Base-by-base conservation (phyloP, 2,888 invertebrate genomes). In the Balanococcus diminutus region DNA sequence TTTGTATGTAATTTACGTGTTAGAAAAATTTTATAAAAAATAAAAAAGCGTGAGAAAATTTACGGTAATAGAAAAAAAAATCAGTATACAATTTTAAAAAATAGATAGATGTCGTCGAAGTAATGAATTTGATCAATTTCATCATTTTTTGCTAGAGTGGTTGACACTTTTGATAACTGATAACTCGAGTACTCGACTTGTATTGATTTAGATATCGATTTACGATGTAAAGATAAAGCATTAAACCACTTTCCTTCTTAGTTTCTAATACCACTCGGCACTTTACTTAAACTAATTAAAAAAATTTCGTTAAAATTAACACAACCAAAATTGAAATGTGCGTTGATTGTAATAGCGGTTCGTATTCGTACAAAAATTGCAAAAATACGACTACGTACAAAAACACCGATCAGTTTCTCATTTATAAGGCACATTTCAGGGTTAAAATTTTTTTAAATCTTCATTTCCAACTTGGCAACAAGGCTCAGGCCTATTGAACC, bases 281-380 rank as follows among this genome's bases (percentile, higher is more conserved):
- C n/a, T n/a, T n/a, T 16, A 36, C 75, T 32, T n/a, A 36, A 5
- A 36, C 31, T 32, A 79, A 79, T 36, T 79, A 32, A 36, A 79
- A 79, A 36, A 36, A 72, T 19, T 36, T 79, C 8, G 22, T 67
- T 36, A 79, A 28, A 79, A 79, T 36, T 79, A 79, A 79, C 36
- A 79, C 75, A 79, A 79, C 75, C 75, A 79, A 79, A 79, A 79
- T 79, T 79, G 32, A 79, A 79, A 79, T 79, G 75, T 79, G 75
- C 75, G 36, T 79, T 36, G 19, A 31, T 36, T 1, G 36, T 22
- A 16, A 36, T 16, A 22, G 36, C 36, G 36, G 36, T 79, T 79
- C 36, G 36, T 28, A 36, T 16, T n/a, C 14, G 19, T 79, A 72
- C 5, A 28, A 72, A 2, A 28, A 32, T 72, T 16, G 14, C 36